phyloP scores from a whole-genome alignment of 2,888 invertebrate species.

The Torymus aiolomorphi region DNA sequence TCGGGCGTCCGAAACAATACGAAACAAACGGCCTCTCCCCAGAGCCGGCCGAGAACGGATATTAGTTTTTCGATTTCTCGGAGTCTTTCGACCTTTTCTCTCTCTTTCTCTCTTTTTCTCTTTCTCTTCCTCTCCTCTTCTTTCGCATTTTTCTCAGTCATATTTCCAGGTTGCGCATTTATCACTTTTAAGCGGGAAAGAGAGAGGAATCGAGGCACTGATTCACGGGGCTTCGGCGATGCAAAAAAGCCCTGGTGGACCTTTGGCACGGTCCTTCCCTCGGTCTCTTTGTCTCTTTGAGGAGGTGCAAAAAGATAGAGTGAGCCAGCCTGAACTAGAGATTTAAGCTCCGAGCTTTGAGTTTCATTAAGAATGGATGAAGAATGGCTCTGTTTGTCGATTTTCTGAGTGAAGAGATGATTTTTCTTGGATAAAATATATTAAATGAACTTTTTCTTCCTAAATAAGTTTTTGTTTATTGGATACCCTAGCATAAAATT shows the following conservation, averaged over 20 bases:
- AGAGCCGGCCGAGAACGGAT: constrained; percentile 69
- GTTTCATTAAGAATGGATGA: constrained; percentile 25
- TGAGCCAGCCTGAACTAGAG: neutral
- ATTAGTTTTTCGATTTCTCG: constrained; percentile 75
- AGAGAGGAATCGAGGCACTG: constrained; percentile 59
- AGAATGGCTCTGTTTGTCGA: neutral
- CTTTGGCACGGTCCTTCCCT: constrained; percentile 21
- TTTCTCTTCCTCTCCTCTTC: constrained; percentile 54
- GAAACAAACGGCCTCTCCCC: constrained; percentile 73
- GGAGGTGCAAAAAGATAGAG: neutral
- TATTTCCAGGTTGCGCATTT: constrained; percentile 73
- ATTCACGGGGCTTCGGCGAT: constrained; percentile 61
- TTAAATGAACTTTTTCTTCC: too few species aligned
- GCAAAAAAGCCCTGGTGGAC: constrained; percentile 60
- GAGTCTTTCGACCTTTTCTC: constrained; percentile 52
- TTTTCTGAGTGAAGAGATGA: too few species aligned
- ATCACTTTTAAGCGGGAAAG: constrained; percentile 68
- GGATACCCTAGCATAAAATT: too few species aligned
- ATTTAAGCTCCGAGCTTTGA: neutral
- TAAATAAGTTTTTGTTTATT: too few species aligned
- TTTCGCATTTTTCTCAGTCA: constrained; percentile 73
- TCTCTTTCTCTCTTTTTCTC: constrained; percentile 36
- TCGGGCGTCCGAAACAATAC: constrained; percentile 73
- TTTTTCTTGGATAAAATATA: too few species aligned
- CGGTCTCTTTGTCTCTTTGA: constrained; percentile 11